Percentiles rank a stretch among this genome's conserved stretches.
phyloP scores from a whole-genome alignment of 2,888 invertebrate species.

The Heliconius cydno region DNA sequence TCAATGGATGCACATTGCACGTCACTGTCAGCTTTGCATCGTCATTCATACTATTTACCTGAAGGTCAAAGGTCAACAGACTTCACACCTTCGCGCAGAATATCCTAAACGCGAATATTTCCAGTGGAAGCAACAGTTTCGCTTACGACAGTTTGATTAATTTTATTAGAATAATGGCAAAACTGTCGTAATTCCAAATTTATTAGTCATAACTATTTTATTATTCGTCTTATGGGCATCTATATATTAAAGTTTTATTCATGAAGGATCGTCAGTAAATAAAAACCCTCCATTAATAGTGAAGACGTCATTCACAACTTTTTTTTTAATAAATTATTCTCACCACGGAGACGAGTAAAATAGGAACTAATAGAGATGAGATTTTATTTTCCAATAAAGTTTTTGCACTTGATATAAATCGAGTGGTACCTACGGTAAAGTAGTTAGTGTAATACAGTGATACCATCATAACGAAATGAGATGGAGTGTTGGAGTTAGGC shows the following conservation, averaged over 20 bases:
- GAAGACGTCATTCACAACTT: conserved; percentile 4
- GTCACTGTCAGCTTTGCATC: background rate
- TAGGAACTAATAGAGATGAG: conserved; percentile 42
- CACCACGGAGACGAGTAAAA: conserved; percentile 32
- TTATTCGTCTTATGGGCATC: background rate
- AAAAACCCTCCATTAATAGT: conserved; percentile 6
- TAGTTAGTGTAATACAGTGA: conserved; percentile 53
- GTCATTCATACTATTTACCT: conserved; percentile 16
- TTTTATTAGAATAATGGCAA: background rate
- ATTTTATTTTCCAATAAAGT: conserved; percentile 38
- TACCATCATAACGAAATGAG: conserved; percentile 65
- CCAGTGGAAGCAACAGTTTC: background rate
- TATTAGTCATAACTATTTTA: conserved; percentile 6
- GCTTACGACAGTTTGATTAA: conserved; percentile 12
- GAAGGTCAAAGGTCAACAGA: conserved; percentile 18
- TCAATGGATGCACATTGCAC: conserved; percentile 19
- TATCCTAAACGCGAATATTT: conserved; percentile 3
- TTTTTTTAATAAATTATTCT: conserved; percentile 4
- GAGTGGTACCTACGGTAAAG: conserved; percentile 33
- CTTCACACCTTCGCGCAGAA: background rate
- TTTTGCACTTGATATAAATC: conserved; percentile 30
- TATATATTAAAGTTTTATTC: background rate
- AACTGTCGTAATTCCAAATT: conserved; percentile 15
- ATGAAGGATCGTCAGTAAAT: conserved; percentile 8
- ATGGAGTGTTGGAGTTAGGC: conserved; percentile 69